Evolutionary conservation across 2,113 vertebrate species (phyloP), one percentile per base, ranked within the genome.

Genomic region (Cynocephalus volans): DNA sequence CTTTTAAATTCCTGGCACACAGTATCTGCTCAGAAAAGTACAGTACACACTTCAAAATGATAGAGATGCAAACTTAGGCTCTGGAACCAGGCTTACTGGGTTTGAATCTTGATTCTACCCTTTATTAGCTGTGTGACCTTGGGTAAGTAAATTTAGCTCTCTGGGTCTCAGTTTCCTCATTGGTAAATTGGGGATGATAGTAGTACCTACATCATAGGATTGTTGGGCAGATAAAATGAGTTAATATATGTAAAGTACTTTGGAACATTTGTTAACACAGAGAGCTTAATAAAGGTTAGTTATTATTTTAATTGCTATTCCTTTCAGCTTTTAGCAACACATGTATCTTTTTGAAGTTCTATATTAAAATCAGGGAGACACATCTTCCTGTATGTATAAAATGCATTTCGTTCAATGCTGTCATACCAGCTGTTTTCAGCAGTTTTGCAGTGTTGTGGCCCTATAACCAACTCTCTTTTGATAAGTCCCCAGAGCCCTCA

Each of bases 231-330:
- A 21, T 60, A 86, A 92, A 70, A 52, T 31, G 56, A 95, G 28
- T 90, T 60, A 87, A 64, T 31, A 70, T 4, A 80, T 17, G 0
- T n/a, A 91, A 95, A 85, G 72, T 65, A 19, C 82, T 87, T 90
- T 52, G 52, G 58, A 90, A 76, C 33, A 54, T 28, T 84, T 70
- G 76, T 33, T 90, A 75, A 75, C 6, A 69, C 28, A 45, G 28
- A 52, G 48, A 14, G 26, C 19, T 84, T 91, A 75, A 81, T 83
- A 52, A 93, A 70, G 11, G 28, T 64, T 79, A 52, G 28, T 90
- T 87, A 60, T 85, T 88, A 48, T 72, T 96, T 85, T 81, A 75
- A 81, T 91, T 95, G 62, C 15, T 77, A 36, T 89, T 82, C n/a
- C 28, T 83, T 93, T 93, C 19, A 50, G 28, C 36, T 88, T 84